Base-by-base conservation (phyloP, 2,113 vertebrate genomes). In the Serinus canaria region DNA sequence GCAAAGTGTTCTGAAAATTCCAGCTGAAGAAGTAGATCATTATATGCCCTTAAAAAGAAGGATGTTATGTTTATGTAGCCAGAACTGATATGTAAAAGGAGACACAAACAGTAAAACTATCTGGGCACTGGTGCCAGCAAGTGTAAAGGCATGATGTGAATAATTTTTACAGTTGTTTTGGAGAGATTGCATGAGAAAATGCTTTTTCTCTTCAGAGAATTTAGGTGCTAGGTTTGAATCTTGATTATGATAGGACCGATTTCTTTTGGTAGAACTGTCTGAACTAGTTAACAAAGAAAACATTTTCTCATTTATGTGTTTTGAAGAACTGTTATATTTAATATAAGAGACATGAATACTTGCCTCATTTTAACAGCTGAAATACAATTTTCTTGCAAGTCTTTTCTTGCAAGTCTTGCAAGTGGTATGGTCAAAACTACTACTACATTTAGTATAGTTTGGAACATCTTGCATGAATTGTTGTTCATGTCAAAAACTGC, bases 1-100 rank as follows among this genome's bases (percentile, higher is more conserved):
- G 58, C 76, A 49, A 74, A 89, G 31, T 69, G 83, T 91, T 92
- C 35, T 44, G 33, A 50, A 83, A 95, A 83, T 91, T 94, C 76
- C 53, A 59, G 39, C 31, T 88, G 62, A 91, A 84, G 68, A 74
- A 84, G 37, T 49, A 82, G 49, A 80, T 73, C 66, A 79, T 93
- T 82, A 85, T 46, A 53, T 63, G 56, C 39, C 47, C 47, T 83
- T 59, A 70, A 59, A 91, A 92, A 87, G 47, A 66, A 80, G n/a
- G 23, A 66, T 80, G 43, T 75, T 75, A n/a, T 85, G 56, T 86
- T 91, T 79, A 53, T 74, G 59, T 67, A 74, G 67, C 78, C 53
- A 72, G 27, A 77, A 19, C 19, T 64, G 39, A 22, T 37, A 87
- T 64, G 67, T 84, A 72, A 64, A 91, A 68, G 33, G 46, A 77